Evolutionary conservation across 2,797 vertebrate species (phyloP).

Genomic region (Nyctalus aviator): DNA sequence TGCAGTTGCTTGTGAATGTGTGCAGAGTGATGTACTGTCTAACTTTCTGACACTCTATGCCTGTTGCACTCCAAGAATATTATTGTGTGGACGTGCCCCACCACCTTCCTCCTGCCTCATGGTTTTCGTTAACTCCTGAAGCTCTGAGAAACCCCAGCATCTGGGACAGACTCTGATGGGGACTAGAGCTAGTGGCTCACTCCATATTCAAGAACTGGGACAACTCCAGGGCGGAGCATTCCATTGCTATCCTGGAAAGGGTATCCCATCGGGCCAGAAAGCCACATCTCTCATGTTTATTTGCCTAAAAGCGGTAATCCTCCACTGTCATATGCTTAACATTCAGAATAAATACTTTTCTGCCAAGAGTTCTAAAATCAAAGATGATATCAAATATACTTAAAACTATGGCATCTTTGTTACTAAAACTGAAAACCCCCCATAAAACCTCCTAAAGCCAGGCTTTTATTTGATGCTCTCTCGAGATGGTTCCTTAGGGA

Average conservation of each 20-base stretch:
- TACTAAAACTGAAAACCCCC: constrained; percentile 13
- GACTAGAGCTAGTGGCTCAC: not conserved
- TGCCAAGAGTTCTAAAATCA: not conserved
- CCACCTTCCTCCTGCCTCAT: not conserved
- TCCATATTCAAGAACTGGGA: not conserved
- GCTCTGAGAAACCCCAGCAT: not conserved
- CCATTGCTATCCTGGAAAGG: not conserved
- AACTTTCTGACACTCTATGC: not conserved
- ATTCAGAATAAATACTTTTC: not conserved
- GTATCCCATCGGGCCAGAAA: too few relatives aligned
- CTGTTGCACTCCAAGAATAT: not conserved
- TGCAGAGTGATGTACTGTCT: not conserved
- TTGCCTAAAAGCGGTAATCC: not conserved
- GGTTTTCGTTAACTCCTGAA: not conserved
- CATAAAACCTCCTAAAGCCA: not conserved
- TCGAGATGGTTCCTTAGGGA: constrained; percentile 67
- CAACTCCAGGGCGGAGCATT: not conserved
- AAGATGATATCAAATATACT: not conserved
- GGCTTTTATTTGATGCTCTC: constrained; percentile 1
- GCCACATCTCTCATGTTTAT: accelerated
- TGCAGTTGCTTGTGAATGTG: not conserved
- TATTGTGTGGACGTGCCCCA: not conserved
- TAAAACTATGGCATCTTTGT: constrained; percentile 35
- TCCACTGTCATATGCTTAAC: not conserved
- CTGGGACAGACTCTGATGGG: not conserved